Evolutionary conservation across 2,888 invertebrate genomes (phyloP).

Genomic region (Drosophila diplacantha): DNA sequence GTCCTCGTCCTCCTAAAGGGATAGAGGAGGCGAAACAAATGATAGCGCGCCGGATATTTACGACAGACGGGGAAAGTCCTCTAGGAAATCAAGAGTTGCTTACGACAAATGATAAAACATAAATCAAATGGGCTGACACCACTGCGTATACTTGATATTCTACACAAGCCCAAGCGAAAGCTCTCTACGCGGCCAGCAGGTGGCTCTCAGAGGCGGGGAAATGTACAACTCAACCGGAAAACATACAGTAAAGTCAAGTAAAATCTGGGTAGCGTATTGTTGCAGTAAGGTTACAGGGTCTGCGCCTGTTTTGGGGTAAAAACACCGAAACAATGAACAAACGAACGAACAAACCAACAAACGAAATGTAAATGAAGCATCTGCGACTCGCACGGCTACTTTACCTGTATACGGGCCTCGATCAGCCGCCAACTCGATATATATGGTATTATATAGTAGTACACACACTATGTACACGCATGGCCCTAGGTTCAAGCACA

Average conservation of each 20-base stretch:
- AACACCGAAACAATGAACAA: slow-evolving; percentile 28
- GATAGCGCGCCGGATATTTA: background rate
- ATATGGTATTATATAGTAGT: background rate
- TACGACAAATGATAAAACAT: slow-evolving; percentile 34
- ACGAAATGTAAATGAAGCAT: slow-evolving; percentile 18
- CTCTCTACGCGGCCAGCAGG: slow-evolving; percentile 32
- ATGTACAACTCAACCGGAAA: slow-evolving; percentile 1
- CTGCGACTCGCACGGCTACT: slow-evolving; percentile 2
- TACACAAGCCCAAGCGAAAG: slow-evolving; percentile 37
- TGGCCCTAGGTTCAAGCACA: slow-evolving; percentile 26
- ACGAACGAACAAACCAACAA: slow-evolving; percentile 31
- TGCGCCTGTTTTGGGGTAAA: background rate
- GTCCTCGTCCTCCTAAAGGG: slow-evolving; percentile 65
- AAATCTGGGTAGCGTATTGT: slow-evolving; percentile 1
- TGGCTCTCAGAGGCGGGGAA: slow-evolving; percentile 24
- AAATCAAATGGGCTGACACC: slow-evolving; percentile 31
- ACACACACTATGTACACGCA: slow-evolving; percentile 14
- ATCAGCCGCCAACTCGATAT: slow-evolving; percentile 27
- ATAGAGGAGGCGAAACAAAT: background rate
- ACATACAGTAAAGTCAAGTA: slow-evolving; percentile 6
- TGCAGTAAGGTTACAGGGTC: slow-evolving; percentile 2
- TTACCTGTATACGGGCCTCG: slow-evolving; percentile 31
- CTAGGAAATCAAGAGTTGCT: slow-evolving; percentile 31
- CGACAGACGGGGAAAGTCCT: slow-evolving; percentile 1
- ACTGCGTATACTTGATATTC: slow-evolving; percentile 41